Base-by-base conservation (phyloP, 2,888 invertebrate species). In the Cheilosia scutellata region DNA sequence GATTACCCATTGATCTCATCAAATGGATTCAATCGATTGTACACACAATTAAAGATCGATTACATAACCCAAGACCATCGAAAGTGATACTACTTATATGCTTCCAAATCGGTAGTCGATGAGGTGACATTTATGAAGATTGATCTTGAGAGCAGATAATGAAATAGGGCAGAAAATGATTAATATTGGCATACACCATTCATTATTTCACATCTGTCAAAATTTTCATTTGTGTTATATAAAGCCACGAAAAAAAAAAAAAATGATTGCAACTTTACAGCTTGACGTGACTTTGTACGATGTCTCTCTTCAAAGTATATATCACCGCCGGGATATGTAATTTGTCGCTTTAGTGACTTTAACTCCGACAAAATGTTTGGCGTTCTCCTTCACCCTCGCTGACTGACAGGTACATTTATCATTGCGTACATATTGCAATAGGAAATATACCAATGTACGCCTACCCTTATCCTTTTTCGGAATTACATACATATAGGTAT, bases 11-110 rank as follows among this genome's bases (percentile, higher is more conserved):
- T 65, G 57, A 75, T 57, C 74, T 63, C 37, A 13, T 55, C 63
- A 63, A 37, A n/a, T 31, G 29, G 31, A 13, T 51, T 58, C 70
- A 13, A 77, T 78, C 62, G 9, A 76, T 51, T 58, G 58, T 11
- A 57, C 57, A 31, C 37, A 57, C 68, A 83, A 83, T 83, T 78
- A 78, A 75, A 79, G 79, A 79, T 84, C 74, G 74, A 84, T 84
- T 83, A 72, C 78, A 62, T 55, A 62, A 55, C 60, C 70, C 63
- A 57, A 31, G 13, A 53, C 68, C 33, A 51, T 55, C 9, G 33
- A 71, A 51, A 77, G 55, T 77, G 77, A 72, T 77, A 77, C 71
- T 60, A 20, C 20, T 37, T 4, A 51, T 25, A 16, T 51, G 9
- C 16, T 42, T 31, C 44, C 5, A 20, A 60, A 31, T 63, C 40